A percentile compares a stretch with the other conserved stretches of the same genome.
These are phyloP conservation scores for Brachionus asplanchnoidis DNA, from an alignment of 1,140 invertebrate species.

Conservation along the genomic window DNA sequence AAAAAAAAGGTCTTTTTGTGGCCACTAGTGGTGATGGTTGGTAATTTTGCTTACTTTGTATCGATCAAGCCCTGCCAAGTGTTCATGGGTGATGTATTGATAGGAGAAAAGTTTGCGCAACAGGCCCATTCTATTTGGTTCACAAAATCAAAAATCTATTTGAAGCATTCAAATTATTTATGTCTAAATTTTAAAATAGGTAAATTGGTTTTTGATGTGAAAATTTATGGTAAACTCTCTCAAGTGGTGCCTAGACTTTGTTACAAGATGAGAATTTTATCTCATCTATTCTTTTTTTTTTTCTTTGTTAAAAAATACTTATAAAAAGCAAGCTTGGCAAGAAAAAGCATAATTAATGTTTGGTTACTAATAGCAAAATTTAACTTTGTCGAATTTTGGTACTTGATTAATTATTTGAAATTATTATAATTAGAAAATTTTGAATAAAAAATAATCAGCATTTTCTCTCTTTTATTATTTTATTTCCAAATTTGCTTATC, in stretches of 20 bases:
- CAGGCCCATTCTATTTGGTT: conserved; percentile 7
- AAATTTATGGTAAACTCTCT: not conserved
- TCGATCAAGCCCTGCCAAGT: not conserved
- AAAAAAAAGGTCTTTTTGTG: too few species aligned
- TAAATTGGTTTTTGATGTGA: not conserved
- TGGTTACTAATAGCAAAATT: conserved; percentile 23
- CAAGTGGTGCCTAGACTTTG: not conserved
- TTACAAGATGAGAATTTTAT: not conserved
- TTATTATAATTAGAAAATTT: not conserved
- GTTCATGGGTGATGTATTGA: conserved; percentile 10
- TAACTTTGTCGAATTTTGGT: not conserved
- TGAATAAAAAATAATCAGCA: not conserved
- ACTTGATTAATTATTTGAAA: not conserved
- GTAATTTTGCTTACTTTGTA: conserved; percentile 17
- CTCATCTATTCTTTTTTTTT: conserved; percentile 8
- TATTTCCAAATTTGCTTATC: not conserved
- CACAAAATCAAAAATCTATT: not conserved
- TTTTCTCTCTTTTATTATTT: not conserved
- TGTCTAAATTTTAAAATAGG: not conserved
- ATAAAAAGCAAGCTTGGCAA: not conserved
- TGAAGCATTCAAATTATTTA: not conserved
- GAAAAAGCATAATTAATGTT: not conserved
- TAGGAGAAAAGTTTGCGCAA: conserved; percentile 17
- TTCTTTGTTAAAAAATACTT: too few species aligned
- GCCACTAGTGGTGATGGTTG: not conserved